These are phyloP conservation scores for Isoperla grammatica DNA, from an alignment of 2,888 invertebrate species.

Conservation along the genomic window DNA sequence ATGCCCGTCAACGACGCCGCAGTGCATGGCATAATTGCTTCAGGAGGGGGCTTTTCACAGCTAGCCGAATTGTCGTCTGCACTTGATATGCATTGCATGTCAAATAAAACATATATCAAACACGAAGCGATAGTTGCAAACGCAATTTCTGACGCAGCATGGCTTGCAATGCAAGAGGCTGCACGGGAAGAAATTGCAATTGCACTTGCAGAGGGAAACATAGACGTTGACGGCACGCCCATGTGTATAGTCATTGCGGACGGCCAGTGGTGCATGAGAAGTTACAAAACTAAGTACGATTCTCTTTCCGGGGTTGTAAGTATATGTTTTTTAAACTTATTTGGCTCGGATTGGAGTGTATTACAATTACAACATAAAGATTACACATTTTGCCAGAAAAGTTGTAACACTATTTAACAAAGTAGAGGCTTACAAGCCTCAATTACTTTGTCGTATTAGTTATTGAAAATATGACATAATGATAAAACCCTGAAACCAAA, in stretches of 20 bases:
- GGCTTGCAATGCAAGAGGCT: neutral
- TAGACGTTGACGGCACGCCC: neutral
- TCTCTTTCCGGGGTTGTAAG: conserved; percentile 9
- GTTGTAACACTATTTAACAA: no score
- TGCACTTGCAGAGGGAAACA: neutral
- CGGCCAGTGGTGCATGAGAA: conserved; percentile 5
- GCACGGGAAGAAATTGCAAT: neutral
- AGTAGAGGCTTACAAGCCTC: no score
- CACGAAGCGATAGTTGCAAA: neutral
- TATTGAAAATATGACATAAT: no score
- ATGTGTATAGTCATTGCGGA: neutral
- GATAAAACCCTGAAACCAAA: no score
- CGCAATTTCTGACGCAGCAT: conserved; percentile 7
- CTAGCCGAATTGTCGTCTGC: neutral
- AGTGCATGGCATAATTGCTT: no score
- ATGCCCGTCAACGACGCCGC: no score
- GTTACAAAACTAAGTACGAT: conserved; percentile 13
- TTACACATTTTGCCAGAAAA: no score
- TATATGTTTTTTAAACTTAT: neutral
- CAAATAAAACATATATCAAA: neutral
- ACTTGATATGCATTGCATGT: conserved; percentile 3
- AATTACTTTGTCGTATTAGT: no score
- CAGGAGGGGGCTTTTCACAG: no score
- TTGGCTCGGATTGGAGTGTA: no score
- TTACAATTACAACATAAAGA: no score